Conservation (phyloP, 2,113 vertebrate species). For the Corythaeola cristata region DNA sequence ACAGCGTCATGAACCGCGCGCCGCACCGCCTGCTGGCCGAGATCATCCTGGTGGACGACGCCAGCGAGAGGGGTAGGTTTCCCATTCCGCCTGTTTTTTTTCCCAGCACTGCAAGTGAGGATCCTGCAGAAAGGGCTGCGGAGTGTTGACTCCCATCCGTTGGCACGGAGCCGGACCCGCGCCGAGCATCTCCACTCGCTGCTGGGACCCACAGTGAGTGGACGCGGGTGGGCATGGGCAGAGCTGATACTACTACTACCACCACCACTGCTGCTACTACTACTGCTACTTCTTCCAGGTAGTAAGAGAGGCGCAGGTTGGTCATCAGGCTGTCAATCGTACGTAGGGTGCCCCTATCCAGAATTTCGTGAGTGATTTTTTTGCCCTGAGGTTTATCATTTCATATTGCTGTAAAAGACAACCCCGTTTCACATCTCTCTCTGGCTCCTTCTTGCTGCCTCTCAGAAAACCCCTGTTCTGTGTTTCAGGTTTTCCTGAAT, state of each 20-base stretch:
- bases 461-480: neutral
- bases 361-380: neutral
- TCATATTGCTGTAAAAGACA: neutral
- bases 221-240: no score
- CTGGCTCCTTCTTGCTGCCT: neutral
- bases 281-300: no score
- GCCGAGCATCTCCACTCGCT: no score
- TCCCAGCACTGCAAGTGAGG: no score
- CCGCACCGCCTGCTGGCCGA: conserved; percentile 87
- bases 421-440: neutral
- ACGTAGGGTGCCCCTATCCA: fast-evolving
- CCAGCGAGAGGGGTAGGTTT: conserved; percentile 90
- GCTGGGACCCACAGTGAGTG: no score
- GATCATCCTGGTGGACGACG: conserved; percentile 93
- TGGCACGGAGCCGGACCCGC: fast-evolving
- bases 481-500: neutral
- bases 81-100: no score
- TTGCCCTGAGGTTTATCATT: no score
- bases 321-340: fast-evolving
- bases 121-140: no score
- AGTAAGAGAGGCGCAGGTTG: neutral
- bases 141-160: fast-evolving
- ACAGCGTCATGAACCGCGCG: conserved; percentile 90
- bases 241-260: no score
- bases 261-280: no score